Evolutionary conservation across 1,140 invertebrate species (phyloP), one percentile per base, ranked within the genome.

Genomic region (Drosophila watanabei): DNA sequence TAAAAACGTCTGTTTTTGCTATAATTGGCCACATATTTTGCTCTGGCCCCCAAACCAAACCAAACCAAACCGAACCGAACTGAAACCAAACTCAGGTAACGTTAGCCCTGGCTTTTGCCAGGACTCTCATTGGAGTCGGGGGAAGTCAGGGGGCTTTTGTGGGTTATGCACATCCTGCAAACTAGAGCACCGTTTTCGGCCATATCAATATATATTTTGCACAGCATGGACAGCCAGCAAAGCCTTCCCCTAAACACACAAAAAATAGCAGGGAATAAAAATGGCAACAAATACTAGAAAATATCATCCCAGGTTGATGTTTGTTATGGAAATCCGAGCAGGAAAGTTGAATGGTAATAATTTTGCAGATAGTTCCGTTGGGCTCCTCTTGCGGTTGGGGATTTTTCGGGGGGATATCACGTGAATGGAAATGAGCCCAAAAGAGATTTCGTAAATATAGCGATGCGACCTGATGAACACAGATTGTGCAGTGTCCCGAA

Each of bases 11-110:
- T 89, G 86, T 90, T 89, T 86, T 89, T 68, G 82, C 86, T 90
- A 89, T 89, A 89, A 89, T 89, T 89, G 86, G 86, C 86, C 86
- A 89, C 86, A 89, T 89, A 89, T 89, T 90, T 90, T 86, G 82
- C 81, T 80, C 24, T 24, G 24, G 82, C 66, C 65, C 60, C 64
- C 61, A 30, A 72, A 52, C 32, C 65, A 52, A 56, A 39, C 49
- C 52, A 20, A 71, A 52, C 28, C 66, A 35, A 56, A 37, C 56
- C 52, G 35, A 43, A 35, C 33, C 33, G 20, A 56, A 37, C 52
- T 24, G 52, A 68, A 82, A 45, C 68, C 41, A 43, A 65, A 39
- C 58, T 63, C 85, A 79, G 86, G 82, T 85, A 64, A 63, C 56
- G 63, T 59, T 61, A 57, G 41, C 30, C 43, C 41, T 51, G 64